A percentile compares a stretch with the other conserved stretches of the same genome.
Evolutionary conservation across 1,140 invertebrate species (phyloP).

Genomic region (Zaprionus africanus): DNA sequence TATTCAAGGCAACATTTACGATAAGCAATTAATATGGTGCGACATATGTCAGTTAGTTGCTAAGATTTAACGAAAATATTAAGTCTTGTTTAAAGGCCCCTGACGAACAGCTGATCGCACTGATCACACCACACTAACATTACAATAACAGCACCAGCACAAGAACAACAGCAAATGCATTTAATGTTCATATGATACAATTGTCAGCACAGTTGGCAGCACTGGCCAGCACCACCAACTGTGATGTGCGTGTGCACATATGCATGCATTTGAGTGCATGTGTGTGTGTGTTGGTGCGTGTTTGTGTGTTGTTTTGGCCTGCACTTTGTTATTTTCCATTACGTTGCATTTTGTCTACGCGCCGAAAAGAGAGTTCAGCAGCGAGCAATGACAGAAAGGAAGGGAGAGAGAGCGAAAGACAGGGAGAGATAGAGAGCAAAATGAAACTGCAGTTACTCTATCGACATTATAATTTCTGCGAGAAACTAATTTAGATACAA

Average conservation of each 20-base stretch:
- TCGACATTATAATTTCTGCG: conserved; percentile 36
- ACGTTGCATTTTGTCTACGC: conserved; percentile 45
- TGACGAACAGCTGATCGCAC: conserved; percentile 40
- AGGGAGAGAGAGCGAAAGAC: conserved; percentile 5
- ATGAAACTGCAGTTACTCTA: conserved; percentile 31
- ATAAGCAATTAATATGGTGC: conserved; percentile 21
- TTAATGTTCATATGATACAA: conserved; percentile 35
- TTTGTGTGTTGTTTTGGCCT: conserved; percentile 51
- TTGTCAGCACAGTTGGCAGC: conserved; percentile 38
- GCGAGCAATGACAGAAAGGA: neutral
- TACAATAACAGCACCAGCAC: conserved; percentile 8
- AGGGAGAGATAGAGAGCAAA: neutral
- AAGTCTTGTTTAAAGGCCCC: conserved; percentile 22
- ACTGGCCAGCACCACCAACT: conserved; percentile 24
- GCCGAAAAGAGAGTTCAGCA: conserved; percentile 17
- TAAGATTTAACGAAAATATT: conserved; percentile 26
- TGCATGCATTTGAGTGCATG: conserved; percentile 1
- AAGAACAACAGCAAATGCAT: conserved; percentile 27
- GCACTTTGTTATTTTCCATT: conserved; percentile 62
- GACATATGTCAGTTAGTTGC: conserved; percentile 14
- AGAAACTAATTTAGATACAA: conserved; percentile 26
- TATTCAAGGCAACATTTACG: conserved; percentile 28
- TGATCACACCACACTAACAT: conserved; percentile 36
- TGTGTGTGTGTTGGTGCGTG: conserved; percentile 16
- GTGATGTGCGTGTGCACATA: conserved; percentile 8